Base-by-base conservation (phyloP, 2,888 invertebrate genomes). In the Phortica okadai region DNA sequence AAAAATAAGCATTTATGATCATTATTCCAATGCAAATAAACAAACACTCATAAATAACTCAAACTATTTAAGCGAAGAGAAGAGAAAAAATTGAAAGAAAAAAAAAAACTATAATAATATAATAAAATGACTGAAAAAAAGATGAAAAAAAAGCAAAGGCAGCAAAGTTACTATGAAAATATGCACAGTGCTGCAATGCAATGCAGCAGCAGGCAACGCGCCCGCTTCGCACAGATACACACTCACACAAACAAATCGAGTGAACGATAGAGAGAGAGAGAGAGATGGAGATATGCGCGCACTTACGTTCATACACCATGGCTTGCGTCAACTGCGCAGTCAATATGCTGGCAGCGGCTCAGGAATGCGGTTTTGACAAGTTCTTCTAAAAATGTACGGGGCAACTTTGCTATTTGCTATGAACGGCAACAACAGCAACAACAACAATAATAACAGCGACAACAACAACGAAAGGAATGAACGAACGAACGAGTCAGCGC, bases 361-460 rank as follows among this genome's bases (percentile, higher is more conserved):
- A 83, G 89, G 89, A 90, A 90, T 90, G 89, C 84, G 90, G 89
- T 90, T 90, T 90, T 90, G 89, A 90, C 89, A 89, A 90, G 90
- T 90, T 90, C 90, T 90, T 90, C 88, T 90, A 90, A 89, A 90
- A 88, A 88, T 89, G 89, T 89, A 85, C 87, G 89, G 80, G 88
- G 83, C 90, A 89, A 88, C 90, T 88, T 89, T 86, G 89, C 86
- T 86, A 86, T 86, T 86, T 89, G 89, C 86, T 88, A 89, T 89
- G 86, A 86, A 86, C 87, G 81, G 82, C 79, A 64, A 67, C 79
- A 74, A 59, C 78, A 78, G 74, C 79, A 70, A 70, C 80, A 54
- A 59, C 78, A 78, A 73, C 79, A 70, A 70, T 79, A 45, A 14
- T 14, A 59, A 70, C 33, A 50, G 77, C 78, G 75, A 67, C 73